These are phyloP conservation scores for Parnassius apollo DNA, from an alignment of 2,888 invertebrate genomes.

Conservation along the genomic window DNA sequence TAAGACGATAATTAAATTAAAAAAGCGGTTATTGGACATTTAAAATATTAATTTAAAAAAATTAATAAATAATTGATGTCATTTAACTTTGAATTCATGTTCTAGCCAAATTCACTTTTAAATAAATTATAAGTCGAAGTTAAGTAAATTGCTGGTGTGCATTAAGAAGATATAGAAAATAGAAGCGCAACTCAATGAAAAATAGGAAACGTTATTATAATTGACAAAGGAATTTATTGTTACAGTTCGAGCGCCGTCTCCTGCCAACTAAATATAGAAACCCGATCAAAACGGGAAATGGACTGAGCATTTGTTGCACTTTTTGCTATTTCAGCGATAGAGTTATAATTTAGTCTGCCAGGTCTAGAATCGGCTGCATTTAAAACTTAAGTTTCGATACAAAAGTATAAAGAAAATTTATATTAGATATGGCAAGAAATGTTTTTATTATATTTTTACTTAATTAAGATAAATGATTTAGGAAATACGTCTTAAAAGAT, in stretches of 20 bases:
- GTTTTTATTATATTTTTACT: background rate
- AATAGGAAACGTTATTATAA: background rate
- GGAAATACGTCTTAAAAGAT: too few relatives aligned
- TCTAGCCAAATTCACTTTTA: too few relatives aligned
- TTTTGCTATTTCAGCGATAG: constrained; percentile 7
- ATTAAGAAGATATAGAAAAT: too few relatives aligned
- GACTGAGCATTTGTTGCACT: constrained; percentile 9
- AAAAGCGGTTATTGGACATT: too few relatives aligned
- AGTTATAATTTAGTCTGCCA: constrained; percentile 3
- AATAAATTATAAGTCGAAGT: too few relatives aligned
- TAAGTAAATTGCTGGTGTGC: too few relatives aligned
- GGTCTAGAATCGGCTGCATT: background rate
- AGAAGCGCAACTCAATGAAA: background rate
- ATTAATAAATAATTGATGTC: too few relatives aligned
- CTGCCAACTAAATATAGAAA: constrained; percentile 4
- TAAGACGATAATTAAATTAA: too few relatives aligned
- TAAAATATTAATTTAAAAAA: too few relatives aligned
- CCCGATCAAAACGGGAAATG: constrained; percentile 1
- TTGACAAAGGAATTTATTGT: background rate
- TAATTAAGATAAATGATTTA: background rate
- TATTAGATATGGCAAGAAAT: background rate
- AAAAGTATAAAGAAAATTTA: constrained; percentile 2
- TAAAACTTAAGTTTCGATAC: background rate
- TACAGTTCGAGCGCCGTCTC: background rate
- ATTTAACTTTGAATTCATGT: too few relatives aligned